phyloP scores from a whole-genome alignment of 2,888 invertebrate species.

The Polydrusus cervinus region DNA sequence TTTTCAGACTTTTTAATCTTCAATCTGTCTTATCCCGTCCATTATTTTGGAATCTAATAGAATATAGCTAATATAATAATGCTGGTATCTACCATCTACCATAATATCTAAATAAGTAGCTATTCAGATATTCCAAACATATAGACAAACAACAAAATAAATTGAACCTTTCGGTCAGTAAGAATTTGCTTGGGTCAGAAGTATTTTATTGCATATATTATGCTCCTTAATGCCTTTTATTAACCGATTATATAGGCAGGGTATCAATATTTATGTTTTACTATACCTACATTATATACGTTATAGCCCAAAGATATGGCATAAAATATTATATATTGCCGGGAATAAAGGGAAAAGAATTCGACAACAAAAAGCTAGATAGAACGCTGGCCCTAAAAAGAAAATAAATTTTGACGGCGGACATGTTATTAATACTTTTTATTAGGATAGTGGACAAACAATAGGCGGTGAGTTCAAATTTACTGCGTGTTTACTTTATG shows the following conservation, averaged over 20 bases:
- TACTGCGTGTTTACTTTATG: slow-evolving; percentile 20
- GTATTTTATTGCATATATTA: slow-evolving; percentile 50
- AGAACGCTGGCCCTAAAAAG: slow-evolving; percentile 22
- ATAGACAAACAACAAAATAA: slow-evolving; percentile 38
- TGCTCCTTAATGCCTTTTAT: slow-evolving; percentile 50
- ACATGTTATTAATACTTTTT: slow-evolving; percentile 38
- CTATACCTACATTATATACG: slow-evolving; percentile 41
- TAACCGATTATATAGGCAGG: slow-evolving; percentile 51
- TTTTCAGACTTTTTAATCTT: slow-evolving; percentile 1
- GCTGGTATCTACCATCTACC: slow-evolving; percentile 36
- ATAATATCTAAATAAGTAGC: slow-evolving; percentile 45
- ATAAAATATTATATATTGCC: slow-evolving; percentile 50
- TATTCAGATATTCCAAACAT: slow-evolving; percentile 40
- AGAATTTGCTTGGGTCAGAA: slow-evolving; percentile 47
- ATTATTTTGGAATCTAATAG: not conserved
- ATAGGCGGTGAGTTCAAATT: slow-evolving; percentile 15
- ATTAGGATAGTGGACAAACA: slow-evolving; percentile 40
- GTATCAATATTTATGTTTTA: slow-evolving; percentile 49
- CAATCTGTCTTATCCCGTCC: not conserved
- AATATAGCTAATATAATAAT: not conserved
- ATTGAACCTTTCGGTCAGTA: slow-evolving; percentile 44
- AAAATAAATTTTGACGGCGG: slow-evolving; percentile 30
- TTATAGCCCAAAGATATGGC: slow-evolving; percentile 40
- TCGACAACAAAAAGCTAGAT: slow-evolving; percentile 37
- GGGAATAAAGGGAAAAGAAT: slow-evolving; percentile 44